Evolutionary conservation across 2,888 invertebrate species (phyloP).

Genomic region (Drosophila prostipennis): DNA sequence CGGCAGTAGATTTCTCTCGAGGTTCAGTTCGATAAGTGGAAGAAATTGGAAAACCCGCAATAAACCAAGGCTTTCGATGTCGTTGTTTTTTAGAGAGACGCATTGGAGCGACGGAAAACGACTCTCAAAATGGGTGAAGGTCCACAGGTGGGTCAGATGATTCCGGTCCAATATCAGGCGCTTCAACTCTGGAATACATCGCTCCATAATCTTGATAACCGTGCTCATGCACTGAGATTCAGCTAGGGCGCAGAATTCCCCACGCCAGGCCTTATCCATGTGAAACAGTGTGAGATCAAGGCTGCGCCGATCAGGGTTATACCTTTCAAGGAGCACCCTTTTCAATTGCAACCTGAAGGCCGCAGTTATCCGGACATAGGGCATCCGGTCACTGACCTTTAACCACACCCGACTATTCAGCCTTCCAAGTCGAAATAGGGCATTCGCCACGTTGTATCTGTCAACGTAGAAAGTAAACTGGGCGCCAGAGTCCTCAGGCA

Average conservation of each 20-base stretch:
- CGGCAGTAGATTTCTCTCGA: constrained; percentile 46
- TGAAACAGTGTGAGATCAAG: constrained; percentile 50
- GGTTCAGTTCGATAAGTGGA: constrained; percentile 24
- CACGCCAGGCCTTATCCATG: constrained; percentile 32
- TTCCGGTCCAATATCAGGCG: constrained; percentile 54
- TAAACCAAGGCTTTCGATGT: constrained; percentile 14
- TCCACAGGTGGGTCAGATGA: constrained; percentile 33
- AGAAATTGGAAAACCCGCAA: constrained; percentile 41
- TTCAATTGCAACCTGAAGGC: constrained; percentile 25
- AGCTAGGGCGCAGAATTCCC: constrained; percentile 53
- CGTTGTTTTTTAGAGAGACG: constrained; percentile 50
- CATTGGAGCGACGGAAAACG: constrained; percentile 28
- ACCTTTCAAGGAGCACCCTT: constrained; percentile 40
- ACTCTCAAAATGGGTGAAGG: constrained; percentile 40
- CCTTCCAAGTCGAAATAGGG: constrained; percentile 25
- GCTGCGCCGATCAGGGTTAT: constrained; percentile 23
- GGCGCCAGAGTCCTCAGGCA: constrained; percentile 38
- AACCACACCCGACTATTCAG: constrained; percentile 21
- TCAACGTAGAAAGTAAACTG: constrained; percentile 58
- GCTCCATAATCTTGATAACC: constrained; percentile 34
- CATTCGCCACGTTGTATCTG: constrained; percentile 37
- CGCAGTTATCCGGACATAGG: constrained; percentile 36
- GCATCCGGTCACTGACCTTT: constrained; percentile 43
- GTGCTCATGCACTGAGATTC: constrained; percentile 40
- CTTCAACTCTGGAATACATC: constrained; percentile 45